Conservation (phyloP, 1,140 invertebrate genomes). For the Arctopsyche grandis region DNA sequence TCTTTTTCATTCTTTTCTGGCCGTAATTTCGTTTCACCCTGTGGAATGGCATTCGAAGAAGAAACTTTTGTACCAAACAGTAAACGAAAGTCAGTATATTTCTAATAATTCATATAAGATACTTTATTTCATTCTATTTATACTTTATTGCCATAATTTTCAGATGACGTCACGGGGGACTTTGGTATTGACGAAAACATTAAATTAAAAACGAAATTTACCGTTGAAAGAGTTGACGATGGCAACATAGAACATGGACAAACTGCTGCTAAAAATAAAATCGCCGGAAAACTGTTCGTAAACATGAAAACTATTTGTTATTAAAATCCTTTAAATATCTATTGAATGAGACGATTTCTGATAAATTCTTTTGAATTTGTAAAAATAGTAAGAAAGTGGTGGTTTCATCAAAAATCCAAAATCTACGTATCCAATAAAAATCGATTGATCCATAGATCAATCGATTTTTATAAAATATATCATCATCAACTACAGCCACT, state of each 20-base stretch:
- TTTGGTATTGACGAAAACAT: not conserved
- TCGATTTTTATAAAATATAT: too few relatives aligned
- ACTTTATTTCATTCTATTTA: too few relatives aligned
- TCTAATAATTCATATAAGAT: not conserved
- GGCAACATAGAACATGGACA: not conserved
- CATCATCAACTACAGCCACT: too few relatives aligned
- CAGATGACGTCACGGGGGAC: not conserved
- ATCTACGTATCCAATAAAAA: too few relatives aligned
- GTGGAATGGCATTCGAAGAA: slow-evolving; percentile 39
- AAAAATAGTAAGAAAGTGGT: too few relatives aligned
- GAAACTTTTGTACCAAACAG: not conserved
- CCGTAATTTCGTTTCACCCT: slow-evolving; percentile 27
- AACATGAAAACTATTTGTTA: too few relatives aligned
- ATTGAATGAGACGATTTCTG: too few relatives aligned
- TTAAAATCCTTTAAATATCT: too few relatives aligned
- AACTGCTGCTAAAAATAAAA: not conserved
- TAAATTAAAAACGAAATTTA: not conserved
- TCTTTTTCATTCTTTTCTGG: slow-evolving; percentile 29
- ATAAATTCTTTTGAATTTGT: too few relatives aligned
- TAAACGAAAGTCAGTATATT: not conserved
- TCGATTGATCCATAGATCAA: too few relatives aligned
- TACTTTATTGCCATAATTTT: not conserved
- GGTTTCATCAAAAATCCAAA: too few relatives aligned
- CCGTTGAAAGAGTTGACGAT: slow-evolving; percentile 1
- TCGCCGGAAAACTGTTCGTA: not conserved